Evolutionary conservation across 1,140 invertebrate genomes (phyloP).

Genomic region (Theocolax elegans): DNA sequence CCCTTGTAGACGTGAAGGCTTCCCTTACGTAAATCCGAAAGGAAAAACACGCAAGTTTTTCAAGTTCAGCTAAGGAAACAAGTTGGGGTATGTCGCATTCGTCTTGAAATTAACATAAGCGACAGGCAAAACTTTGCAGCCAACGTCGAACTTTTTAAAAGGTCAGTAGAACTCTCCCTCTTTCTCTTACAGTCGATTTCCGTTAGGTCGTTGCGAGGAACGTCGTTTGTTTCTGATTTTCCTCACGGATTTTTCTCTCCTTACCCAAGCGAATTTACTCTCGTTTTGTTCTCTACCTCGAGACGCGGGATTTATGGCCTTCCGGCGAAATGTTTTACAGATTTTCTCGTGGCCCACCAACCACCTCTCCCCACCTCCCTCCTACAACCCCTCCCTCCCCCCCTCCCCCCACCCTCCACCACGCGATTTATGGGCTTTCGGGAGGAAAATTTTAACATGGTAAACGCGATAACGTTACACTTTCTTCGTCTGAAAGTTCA

Average conservation of each 20-base stretch:
- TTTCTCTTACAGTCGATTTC: constrained; percentile 7
- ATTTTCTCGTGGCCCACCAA: too few species aligned
- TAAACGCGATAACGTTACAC: constrained; percentile 1
- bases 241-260: constrained; percentile 11
- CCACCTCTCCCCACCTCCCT: too few species aligned
- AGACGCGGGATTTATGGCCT: constrained; percentile 11
- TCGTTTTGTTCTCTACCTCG: background rate
- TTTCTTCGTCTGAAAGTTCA: background rate
- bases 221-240: constrained; percentile 30
- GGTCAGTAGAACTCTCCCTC: constrained; percentile 6
- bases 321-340: constrained; percentile 31
- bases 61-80: constrained; percentile 39
- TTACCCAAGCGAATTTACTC: background rate
- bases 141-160: constrained; percentile 25
- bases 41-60: constrained; percentile 26
- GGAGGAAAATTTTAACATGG: constrained; percentile 13
- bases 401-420: too few species aligned
- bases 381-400: too few species aligned
- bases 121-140: background rate
- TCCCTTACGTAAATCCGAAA: too few species aligned
- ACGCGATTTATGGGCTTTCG: constrained; percentile 17
- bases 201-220: background rate
- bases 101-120: constrained; percentile 47
- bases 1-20: too few species aligned
- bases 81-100: constrained; percentile 30